A percentile compares a stretch with the other conserved stretches of the same genome.
Evolutionary conservation across 2,888 invertebrate genomes (phyloP).

Genomic region (Conus canariensis): DNA sequence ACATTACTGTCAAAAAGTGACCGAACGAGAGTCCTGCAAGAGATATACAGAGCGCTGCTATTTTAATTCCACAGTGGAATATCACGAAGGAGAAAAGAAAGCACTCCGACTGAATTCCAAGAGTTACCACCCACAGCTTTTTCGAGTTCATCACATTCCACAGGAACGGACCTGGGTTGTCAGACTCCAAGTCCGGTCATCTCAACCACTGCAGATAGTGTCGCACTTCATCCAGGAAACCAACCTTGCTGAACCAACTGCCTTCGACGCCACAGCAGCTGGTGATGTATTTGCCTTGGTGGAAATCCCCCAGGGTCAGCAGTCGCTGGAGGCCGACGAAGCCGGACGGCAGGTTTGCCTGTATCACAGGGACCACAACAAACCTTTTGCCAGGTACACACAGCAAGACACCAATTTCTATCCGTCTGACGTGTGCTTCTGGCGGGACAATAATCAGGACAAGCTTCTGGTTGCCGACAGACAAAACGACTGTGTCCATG

Average conservation of each 20-base stretch:
- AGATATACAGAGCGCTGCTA: not conserved
- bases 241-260: not conserved
- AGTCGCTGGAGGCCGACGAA: not conserved
- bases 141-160: not conserved
- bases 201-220: not conserved
- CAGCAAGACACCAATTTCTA: not conserved
- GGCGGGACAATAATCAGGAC: not conserved
- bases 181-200: not conserved
- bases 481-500: constrained; percentile 27
- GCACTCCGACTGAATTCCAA: not conserved
- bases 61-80: not conserved
- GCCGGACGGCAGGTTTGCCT: not conserved
- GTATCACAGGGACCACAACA: not conserved
- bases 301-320: not conserved
- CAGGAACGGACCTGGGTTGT: not conserved
- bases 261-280: not conserved
- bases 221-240: not conserved
- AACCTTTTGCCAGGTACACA: not conserved
- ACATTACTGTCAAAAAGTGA: not conserved
- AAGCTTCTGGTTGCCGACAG: constrained; percentile 29
- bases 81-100: not conserved
- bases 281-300: not conserved
- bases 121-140: not conserved
- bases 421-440: constrained; percentile 31
- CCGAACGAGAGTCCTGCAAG: not conserved